Evolutionary conservation across 2,113 vertebrate genomes (phyloP).

Genomic region (Megaptera novaeangliae): DNA sequence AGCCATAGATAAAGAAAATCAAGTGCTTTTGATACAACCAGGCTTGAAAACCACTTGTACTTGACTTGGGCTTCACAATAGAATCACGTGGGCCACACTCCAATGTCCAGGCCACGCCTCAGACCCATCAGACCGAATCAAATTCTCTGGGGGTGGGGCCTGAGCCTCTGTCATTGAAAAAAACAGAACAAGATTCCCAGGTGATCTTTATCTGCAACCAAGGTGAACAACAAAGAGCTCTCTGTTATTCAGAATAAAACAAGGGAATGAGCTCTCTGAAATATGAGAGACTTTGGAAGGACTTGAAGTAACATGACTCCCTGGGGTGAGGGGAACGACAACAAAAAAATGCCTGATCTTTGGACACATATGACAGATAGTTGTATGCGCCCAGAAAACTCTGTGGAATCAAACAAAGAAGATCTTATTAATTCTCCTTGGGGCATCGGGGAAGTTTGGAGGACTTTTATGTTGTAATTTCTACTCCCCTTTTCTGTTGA

Average conservation of each 20-base stretch:
- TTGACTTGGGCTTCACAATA: rapidly evolving
- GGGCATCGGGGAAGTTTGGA: background rate
- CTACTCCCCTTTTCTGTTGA: background rate
- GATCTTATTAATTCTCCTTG: background rate
- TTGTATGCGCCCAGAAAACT: background rate
- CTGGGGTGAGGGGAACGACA: background rate
- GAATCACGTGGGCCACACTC: rapidly evolving
- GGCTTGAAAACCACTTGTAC: background rate
- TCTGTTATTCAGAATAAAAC: background rate
- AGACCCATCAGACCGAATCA: rapidly evolving
- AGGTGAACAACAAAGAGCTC: background rate
- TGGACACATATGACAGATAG: background rate
- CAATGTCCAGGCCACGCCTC: background rate
- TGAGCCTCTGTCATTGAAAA: background rate
- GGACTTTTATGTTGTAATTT: background rate
- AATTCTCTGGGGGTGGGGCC: background rate
- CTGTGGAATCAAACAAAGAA: background rate
- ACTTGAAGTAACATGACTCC: background rate
- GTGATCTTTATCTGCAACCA: background rate
- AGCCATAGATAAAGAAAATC: background rate
- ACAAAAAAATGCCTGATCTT: background rate
- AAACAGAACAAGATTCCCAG: background rate
- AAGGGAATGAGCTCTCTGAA: background rate
- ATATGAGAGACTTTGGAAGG: background rate
- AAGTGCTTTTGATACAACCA: background rate